Evolutionary conservation across 2,888 invertebrate species (phyloP).

Genomic region (Cryptocephalus primarius): DNA sequence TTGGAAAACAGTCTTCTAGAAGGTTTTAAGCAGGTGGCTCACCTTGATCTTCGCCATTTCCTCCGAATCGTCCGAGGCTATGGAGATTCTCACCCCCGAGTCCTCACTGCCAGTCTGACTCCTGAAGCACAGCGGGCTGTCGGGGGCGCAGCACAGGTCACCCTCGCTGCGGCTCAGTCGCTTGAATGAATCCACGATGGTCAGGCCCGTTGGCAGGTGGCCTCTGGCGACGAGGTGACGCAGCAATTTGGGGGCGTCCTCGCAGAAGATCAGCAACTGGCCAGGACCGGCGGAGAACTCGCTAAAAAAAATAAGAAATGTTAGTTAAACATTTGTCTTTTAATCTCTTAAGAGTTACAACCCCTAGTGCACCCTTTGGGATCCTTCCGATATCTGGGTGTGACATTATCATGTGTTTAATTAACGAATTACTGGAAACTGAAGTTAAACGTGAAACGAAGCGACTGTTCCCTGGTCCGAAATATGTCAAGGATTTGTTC

Average conservation of each 20-base stretch:
- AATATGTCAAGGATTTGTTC: too few relatives aligned
- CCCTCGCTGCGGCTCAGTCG: slow-evolving; percentile 43
- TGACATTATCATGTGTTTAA: too few relatives aligned
- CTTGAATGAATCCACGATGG: slow-evolving; percentile 6
- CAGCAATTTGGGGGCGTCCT: slow-evolving; percentile 36
- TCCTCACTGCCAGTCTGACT: slow-evolving; percentile 32
- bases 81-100: slow-evolving; percentile 32
- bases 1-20: too few relatives aligned
- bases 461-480: too few relatives aligned
- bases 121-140: slow-evolving; percentile 28
- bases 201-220: slow-evolving; percentile 27
- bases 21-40: too few relatives aligned
- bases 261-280: slow-evolving; percentile 41
- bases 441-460: too few relatives aligned
- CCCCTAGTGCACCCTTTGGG: too few relatives aligned
- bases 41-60: neutral
- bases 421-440: too few relatives aligned
- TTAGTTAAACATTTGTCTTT: too few relatives aligned
- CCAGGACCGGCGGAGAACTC: slow-evolving; percentile 43
- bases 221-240: slow-evolving; percentile 39
- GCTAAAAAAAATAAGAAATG: slow-evolving; percentile 23
- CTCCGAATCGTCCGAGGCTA: slow-evolving; percentile 31
- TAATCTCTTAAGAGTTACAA: too few relatives aligned
- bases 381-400: too few relatives aligned
- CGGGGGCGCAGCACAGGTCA: slow-evolving; percentile 31